Evolutionary conservation across 2,888 invertebrate species (phyloP), one percentile per base, ranked within the genome.

Genomic region (Platycnemis pennipes): DNA sequence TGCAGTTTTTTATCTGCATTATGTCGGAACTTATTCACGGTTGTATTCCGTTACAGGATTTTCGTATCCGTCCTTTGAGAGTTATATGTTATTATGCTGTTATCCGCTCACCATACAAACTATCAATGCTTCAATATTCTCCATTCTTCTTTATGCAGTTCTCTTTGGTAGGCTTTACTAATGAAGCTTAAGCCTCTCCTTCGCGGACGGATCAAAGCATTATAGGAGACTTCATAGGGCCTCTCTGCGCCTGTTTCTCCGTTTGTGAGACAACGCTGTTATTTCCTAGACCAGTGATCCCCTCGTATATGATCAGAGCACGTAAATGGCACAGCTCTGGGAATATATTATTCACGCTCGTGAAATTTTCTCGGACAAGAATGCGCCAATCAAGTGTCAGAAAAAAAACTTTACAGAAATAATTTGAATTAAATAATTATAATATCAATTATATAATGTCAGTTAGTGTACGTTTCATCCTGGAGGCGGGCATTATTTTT

Each of bases 201-300:
- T n/a, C 77, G 31, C 31, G n/a, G 77, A 26, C 26, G 77, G 77
- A 77, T 77, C 77, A 31, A 37, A 37, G 77, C 13, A 37, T 11
- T 77, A 77, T 77, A 77, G 31, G 77, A 77, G 31, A 77, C 31
- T 77, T 77, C 37, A 31, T 77, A 77, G 77, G 77, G 37, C 77
- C 37, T 77, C 77, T 16, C 37, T 13, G 13, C 77, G 5, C 26
- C 31, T 37, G 8, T 26, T 5, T 63, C 16, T 63, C 77, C 77
- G 13, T 77, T 37, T 37, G 8, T 11, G 77, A 37, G 37, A 13
- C 77, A 77, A 77, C 37, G 37, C 77, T 77, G 37, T 77, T 31
- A 77, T 77, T 31, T 77, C 77, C 13, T 77, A 77, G 77, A 37
- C 2, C 77, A 77, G 26, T 77, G 37, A 77, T 77, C 37, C 37